These are phyloP conservation scores for Subacronicta megacephala DNA, from an alignment of 2,888 invertebrate species.

Conservation along the genomic window DNA sequence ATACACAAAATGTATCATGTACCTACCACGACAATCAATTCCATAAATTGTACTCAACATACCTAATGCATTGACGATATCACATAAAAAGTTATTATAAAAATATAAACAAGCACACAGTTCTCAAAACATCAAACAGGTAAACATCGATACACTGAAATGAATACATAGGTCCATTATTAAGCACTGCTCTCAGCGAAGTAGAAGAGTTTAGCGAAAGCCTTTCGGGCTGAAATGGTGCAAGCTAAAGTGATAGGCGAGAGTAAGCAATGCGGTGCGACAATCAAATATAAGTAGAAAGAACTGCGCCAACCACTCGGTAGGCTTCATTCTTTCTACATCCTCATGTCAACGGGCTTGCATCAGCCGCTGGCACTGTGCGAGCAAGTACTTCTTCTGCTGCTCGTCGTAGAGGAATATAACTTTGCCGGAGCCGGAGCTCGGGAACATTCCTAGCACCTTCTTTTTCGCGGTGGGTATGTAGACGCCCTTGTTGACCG, in stretches of 20 bases:
- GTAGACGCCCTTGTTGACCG: conserved; percentile 92
- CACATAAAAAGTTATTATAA: conserved; percentile 51
- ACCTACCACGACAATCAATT: conserved; percentile 44
- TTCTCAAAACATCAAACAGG: conserved; percentile 40
- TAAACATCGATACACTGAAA: conserved; percentile 43
- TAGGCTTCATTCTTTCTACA: conserved; percentile 78
- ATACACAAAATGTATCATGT: conserved; percentile 30
- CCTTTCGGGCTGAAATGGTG: conserved; percentile 80
- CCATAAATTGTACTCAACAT: conserved; percentile 47
- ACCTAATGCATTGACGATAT: conserved; percentile 34
- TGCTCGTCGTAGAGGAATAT: conserved; percentile 84
- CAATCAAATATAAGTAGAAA: conserved; percentile 84
- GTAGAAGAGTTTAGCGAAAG: conserved; percentile 67
- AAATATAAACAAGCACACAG: conserved; percentile 57
- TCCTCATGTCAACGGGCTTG: conserved; percentile 82
- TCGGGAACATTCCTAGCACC: conserved; percentile 91
- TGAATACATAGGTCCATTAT: conserved; percentile 53
- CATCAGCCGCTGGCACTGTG: conserved; percentile 82
- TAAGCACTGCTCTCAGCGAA: conserved; percentile 53
- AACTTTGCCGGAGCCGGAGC: conserved; percentile 90
- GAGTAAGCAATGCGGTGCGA: conserved; percentile 77
- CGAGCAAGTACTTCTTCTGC: conserved; percentile 80
- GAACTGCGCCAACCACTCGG: conserved; percentile 73
- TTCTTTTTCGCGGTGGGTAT: conserved; percentile 90
- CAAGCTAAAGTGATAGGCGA: conserved; percentile 82